Base-by-base conservation (phyloP, 2,113 vertebrate genomes). In the Sapajus apella region DNA sequence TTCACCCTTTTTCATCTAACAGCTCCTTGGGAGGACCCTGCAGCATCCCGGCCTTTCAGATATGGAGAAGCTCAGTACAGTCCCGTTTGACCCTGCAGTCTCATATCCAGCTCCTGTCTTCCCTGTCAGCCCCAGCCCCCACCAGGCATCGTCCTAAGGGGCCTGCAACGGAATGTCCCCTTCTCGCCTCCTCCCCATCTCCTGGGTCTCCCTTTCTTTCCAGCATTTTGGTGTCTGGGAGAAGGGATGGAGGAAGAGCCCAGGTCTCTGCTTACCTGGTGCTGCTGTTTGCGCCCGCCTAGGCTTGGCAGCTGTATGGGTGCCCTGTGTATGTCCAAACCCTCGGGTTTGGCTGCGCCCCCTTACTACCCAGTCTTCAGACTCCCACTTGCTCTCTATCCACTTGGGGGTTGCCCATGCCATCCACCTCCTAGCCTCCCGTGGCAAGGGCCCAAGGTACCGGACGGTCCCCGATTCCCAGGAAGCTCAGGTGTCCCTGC, bases 341-440 rank as follows among this genome's bases (percentile, higher is more conserved):
- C 12, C 13, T 45, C 8, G 12, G 43, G n/a, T 12, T 17, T 61
- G 40, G 14, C 40, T 52, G 55, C 10, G 30, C 21, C 43, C 4
- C 9, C 27, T 14, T 14, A 0, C 0, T 23, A 13, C 50, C 56
- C 40, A 21, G 40, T 23, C 56, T 61, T 72, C 72, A 32, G 56
- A 50, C 35, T 70, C 40, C 6, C 1, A 8, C 25, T 0, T 16
- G 47, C 20, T 47, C 27, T 52, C 3, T 17, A 13, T 6, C 18
- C 27, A 4, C 40, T 32, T 14, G 0, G 27, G 8, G 9, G 47
- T 40, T 20, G 4, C 81, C 73, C 2, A 0, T 3, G 43, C 8
- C 37, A 8, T 6, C 0, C 0, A 3, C 35, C 47, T 37, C 45
- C 8, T 17, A 52, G 30, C 47, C 47, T 21, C 20, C 3, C 10